phyloP scores from a whole-genome alignment of 1,140 invertebrate species.

The Trialeurodes vaporariorum region DNA sequence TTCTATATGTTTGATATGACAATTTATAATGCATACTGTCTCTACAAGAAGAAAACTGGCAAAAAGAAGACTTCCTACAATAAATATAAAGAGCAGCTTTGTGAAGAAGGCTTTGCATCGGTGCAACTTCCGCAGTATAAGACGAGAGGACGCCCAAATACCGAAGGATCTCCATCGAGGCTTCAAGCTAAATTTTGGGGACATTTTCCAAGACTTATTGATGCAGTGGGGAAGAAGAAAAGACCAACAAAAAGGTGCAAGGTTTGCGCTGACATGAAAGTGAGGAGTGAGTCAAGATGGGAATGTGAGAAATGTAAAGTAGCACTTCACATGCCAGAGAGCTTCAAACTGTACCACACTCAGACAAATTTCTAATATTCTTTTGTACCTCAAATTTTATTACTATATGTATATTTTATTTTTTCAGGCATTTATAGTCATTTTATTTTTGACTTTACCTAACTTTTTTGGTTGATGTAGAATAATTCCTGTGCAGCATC shows the following conservation, averaged over 20 bases:
- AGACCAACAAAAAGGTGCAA: background rate
- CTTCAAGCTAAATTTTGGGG: background rate
- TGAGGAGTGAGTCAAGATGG: background rate
- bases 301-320: background rate
- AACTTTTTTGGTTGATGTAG: too few species aligned
- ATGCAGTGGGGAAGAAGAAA: background rate
- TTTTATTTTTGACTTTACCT: too few species aligned
- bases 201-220: background rate
- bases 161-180: background rate
- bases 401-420: too few species aligned
- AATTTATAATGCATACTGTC: background rate
- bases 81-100: background rate
- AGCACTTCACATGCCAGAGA: background rate
- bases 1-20: background rate
- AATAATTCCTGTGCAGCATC: too few species aligned
- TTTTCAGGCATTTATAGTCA: too few species aligned
- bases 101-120: background rate
- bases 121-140: background rate
- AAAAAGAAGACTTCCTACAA: background rate
- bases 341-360: background rate
- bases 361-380: too few species aligned
- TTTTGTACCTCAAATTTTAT: too few species aligned
- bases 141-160: background rate
- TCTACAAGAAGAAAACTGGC: background rate
- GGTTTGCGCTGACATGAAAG: background rate